Base-by-base conservation (phyloP, 2,888 invertebrate species). In the Parascotia fuliginaria region DNA sequence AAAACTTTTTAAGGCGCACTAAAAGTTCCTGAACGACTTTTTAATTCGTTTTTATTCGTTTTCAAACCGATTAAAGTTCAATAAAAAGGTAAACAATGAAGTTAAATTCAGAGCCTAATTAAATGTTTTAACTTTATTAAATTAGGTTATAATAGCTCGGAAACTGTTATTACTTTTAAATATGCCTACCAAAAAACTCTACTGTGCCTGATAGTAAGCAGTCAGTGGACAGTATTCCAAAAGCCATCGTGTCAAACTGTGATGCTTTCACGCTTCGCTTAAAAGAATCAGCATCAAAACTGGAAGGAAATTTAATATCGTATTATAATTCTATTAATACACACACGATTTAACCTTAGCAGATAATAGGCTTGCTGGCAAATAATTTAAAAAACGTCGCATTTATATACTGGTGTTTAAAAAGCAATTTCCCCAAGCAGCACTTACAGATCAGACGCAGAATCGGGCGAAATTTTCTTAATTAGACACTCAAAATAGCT, bases 41-140 rank as follows among this genome's bases (percentile, higher is more conserved):
- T 72, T 74, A 72, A 75, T 73, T 62, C 54, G 48, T 67, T 75
- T 72, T 70, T 65, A 73, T 74, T 65, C 60, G 61, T 67, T 57
- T 62, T 45, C 44, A 55, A 55, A 57, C 57, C 58, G 63, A 65
- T 71, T 65, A 42, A 65, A 67, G 63, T 67, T 61, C 56, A 49
- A 55, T 61, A 52, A 64, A 59, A 32, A 43, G 38, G 28, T 44
- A 34, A 41, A n/a, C 42, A 46, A 39, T 45, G 50, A 37, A 29
- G 4, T n/a, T n/a, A n/a, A 38, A 19, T 40, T 50, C 42, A 52
- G 33, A 7, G 34, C 37, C 40, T 55, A 36, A 56, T 60, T 49
- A 51, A 39, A 16, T 47, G 14, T 24, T 32, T 34, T 16, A 32
- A 38, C 5, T 37, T 50, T 33, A 41, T 16, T 13, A 45, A 34